Evolutionary conservation across 2,797 vertebrate genomes (phyloP).

Genomic region (Arnoldichthys spilopterus): DNA sequence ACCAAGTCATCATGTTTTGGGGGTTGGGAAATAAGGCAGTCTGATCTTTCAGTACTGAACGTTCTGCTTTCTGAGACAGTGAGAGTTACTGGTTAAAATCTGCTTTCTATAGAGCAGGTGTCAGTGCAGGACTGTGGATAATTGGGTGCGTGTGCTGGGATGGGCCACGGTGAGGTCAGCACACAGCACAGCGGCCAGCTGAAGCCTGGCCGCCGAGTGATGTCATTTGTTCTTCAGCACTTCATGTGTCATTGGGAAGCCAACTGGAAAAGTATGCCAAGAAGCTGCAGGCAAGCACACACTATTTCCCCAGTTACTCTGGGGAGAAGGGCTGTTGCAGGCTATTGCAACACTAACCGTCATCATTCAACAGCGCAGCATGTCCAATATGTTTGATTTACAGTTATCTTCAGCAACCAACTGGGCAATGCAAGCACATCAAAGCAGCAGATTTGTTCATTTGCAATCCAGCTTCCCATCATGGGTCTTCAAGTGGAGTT

Average conservation of each 20-base stretch:
- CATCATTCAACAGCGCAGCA: conserved; percentile 15
- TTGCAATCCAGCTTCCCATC: not conserved
- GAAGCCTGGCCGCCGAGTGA: conserved; percentile 33
- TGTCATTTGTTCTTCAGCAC: conserved; percentile 49
- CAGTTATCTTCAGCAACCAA: not conserved
- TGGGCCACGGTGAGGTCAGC: conserved; percentile 42
- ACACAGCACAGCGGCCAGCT: conserved; percentile 11
- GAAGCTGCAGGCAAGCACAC: not conserved
- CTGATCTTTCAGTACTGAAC: conserved; percentile 7
- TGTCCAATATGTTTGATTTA: not conserved
- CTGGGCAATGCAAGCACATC: not conserved
- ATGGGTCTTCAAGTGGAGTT: too few relatives aligned
- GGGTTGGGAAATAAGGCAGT: not conserved
- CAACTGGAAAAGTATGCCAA: conserved; percentile 69
- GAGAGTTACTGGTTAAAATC: conserved; percentile 15
- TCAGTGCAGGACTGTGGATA: conserved; percentile 27
- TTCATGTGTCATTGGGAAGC: conserved; percentile 66
- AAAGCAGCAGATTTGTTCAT: not conserved
- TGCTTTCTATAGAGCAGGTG: conserved; percentile 26
- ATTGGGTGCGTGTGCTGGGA: conserved; percentile 38
- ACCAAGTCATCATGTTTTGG: not conserved
- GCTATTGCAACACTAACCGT: conserved; percentile 2
- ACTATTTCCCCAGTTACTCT: not conserved
- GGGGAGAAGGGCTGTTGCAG: conserved; percentile 6
- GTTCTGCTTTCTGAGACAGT: conserved; percentile 10